These are phyloP conservation scores for Nipponia nippon DNA, from an alignment of 2,113 vertebrate species.

Conservation along the genomic window DNA sequence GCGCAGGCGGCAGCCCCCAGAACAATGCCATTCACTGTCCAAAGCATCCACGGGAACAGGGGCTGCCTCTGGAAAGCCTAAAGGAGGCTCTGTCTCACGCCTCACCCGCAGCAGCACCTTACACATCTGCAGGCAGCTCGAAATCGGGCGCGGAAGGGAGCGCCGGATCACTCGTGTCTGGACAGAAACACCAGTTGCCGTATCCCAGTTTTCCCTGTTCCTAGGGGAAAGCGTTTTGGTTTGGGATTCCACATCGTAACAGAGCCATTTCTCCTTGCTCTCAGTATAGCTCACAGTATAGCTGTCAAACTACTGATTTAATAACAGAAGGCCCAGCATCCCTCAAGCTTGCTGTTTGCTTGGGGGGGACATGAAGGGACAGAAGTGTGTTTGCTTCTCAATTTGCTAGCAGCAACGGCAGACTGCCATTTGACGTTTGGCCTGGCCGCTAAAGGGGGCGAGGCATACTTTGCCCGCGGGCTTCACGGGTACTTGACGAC, in stretches of 20 bases:
- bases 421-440: neutral
- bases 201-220: neutral
- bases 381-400: neutral
- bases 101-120: neutral
- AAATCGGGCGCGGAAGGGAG: neutral
- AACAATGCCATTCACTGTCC: conserved; percentile 45
- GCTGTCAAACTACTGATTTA: neutral
- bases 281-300: neutral
- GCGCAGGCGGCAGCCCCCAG: neutral
- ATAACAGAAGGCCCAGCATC: neutral
- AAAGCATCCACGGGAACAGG: neutral
- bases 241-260: neutral
- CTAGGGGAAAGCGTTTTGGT: neutral
- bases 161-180: neutral
- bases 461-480: neutral
- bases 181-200: neutral
- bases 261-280: neutral
- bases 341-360: neutral
- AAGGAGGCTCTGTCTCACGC: neutral
- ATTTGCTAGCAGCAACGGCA: neutral
- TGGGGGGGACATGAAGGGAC: neutral
- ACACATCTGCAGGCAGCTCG: neutral
- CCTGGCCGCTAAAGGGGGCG: neutral
- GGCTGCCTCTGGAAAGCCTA: neutral
- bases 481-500: neutral